Evolutionary conservation across 2,113 vertebrate species (phyloP).

Genomic region (Falcunculus frontatus): DNA sequence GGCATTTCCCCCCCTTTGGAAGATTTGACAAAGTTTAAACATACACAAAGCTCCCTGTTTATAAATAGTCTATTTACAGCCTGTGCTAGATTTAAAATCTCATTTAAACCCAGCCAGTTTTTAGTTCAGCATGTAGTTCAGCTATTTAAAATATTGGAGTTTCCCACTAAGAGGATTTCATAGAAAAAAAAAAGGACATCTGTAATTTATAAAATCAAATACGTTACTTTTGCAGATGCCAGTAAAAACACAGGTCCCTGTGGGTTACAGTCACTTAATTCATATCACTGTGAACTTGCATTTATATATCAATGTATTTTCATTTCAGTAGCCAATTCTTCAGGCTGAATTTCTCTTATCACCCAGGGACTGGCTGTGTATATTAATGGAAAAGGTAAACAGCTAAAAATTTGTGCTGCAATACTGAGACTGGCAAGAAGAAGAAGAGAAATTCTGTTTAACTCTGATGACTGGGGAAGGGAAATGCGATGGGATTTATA

Average conservation of each 20-base stretch:
- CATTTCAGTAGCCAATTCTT: neutral
- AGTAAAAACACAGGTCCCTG: neutral
- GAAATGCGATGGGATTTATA: neutral
- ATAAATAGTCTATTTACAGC: slow-evolving; percentile 17
- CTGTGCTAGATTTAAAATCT: slow-evolving; percentile 20
- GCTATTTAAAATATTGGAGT: neutral
- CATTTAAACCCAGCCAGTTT: neutral
- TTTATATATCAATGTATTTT: neutral
- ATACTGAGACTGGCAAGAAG: neutral
- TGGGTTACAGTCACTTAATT: neutral
- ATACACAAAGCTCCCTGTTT: neutral
- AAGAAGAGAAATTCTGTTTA: neutral
- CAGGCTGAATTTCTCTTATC: neutral
- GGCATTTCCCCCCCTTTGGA: neutral
- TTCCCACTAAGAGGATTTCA: neutral
- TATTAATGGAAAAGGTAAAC: neutral
- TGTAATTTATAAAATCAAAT: neutral
- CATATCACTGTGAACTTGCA: neutral
- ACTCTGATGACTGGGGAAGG: neutral
- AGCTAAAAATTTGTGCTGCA: neutral
- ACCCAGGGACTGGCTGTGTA: neutral
- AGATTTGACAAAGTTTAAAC: neutral
- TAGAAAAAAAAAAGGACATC: neutral
- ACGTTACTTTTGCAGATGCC: neutral
- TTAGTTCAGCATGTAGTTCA: neutral